Conservation (phyloP, 2,888 invertebrate species). For the Serrognathus titanus region DNA sequence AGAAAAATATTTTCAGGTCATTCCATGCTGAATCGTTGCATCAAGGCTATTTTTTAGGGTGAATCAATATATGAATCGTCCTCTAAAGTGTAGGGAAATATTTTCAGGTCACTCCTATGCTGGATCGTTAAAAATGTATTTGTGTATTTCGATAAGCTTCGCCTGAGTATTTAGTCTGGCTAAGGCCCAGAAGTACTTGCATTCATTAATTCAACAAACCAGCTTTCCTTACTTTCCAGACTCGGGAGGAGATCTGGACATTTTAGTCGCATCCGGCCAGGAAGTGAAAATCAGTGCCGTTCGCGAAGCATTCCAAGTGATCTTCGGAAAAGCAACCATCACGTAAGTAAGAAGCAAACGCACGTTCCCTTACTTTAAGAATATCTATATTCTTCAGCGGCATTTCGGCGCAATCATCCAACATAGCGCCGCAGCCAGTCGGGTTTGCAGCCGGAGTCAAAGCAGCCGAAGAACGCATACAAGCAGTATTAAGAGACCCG, state of each 20-base stretch:
- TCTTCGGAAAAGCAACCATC: slow-evolving; percentile 78
- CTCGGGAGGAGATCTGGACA: slow-evolving; percentile 73
- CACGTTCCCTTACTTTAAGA: not conserved
- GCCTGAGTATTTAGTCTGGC: too few relatives aligned
- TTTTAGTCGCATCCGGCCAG: slow-evolving; percentile 74
- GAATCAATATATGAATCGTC: too few relatives aligned
- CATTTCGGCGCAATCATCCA: slow-evolving; percentile 57
- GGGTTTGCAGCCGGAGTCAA: slow-evolving; percentile 74
- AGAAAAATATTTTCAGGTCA: too few relatives aligned
- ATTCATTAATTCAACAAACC: too few relatives aligned
- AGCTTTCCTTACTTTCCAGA: slow-evolving; percentile 54
- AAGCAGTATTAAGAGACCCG: slow-evolving; percentile 56
- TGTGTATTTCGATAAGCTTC: too few relatives aligned
- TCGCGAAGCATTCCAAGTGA: slow-evolving; percentile 74
- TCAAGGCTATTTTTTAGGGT: too few relatives aligned
- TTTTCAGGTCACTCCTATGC: too few relatives aligned
- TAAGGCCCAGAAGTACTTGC: too few relatives aligned
- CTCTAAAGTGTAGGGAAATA: too few relatives aligned
- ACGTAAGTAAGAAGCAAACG: slow-evolving; percentile 52
- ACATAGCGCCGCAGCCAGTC: slow-evolving; percentile 71
- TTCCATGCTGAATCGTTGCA: too few relatives aligned
- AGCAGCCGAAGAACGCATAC: slow-evolving; percentile 70
- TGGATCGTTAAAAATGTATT: too few relatives aligned
- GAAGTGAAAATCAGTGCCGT: slow-evolving; percentile 73
- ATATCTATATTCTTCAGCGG: slow-evolving; percentile 52